Evolutionary conservation across 2,888 invertebrate species (phyloP).

Genomic region (Agonum fuliginosum): DNA sequence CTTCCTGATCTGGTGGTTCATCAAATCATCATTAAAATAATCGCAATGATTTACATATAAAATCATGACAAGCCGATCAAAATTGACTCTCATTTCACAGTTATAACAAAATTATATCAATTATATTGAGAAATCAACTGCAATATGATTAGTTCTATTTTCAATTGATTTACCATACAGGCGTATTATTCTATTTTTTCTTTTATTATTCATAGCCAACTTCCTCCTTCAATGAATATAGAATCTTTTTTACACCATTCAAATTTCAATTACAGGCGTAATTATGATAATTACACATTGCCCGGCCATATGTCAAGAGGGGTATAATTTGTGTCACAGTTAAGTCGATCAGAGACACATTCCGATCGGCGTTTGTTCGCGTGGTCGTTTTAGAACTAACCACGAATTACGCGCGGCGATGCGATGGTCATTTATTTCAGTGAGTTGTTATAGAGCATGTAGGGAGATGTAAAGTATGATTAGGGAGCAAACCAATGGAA

Average conservation of each 20-base stretch:
- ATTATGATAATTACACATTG: slow-evolving; percentile 33
- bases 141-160: slow-evolving; percentile 17
- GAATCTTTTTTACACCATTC: slow-evolving; percentile 21
- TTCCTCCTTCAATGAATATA: slow-evolving; percentile 12
- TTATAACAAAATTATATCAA: slow-evolving; percentile 31
- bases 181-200: slow-evolving; percentile 3
- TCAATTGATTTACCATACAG: slow-evolving; percentile 33
- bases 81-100: slow-evolving; percentile 19
- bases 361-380: slow-evolving; percentile 17
- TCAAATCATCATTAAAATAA: slow-evolving; percentile 9
- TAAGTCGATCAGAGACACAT: slow-evolving; percentile 33
- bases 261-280: slow-evolving; percentile 36
- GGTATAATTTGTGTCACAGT: slow-evolving; percentile 32
- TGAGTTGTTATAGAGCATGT: slow-evolving; percentile 18
- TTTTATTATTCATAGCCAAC: slow-evolving; percentile 16
- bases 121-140: slow-evolving; percentile 30
- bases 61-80: slow-evolving; percentile 23
- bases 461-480: not conserved
- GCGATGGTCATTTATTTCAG: slow-evolving; percentile 22
- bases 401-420: not conserved
- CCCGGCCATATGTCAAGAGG: slow-evolving; percentile 9
- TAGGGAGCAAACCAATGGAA: not conserved
- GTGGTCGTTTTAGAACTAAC: slow-evolving; percentile 35
- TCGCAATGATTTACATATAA: slow-evolving; percentile 38
- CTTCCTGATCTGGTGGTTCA: slow-evolving; percentile 6